Evolutionary conservation across 30 jellyfish, hydroid and myxozoan species (phyloP).

Genomic region (Phacellophora camtschatica): DNA sequence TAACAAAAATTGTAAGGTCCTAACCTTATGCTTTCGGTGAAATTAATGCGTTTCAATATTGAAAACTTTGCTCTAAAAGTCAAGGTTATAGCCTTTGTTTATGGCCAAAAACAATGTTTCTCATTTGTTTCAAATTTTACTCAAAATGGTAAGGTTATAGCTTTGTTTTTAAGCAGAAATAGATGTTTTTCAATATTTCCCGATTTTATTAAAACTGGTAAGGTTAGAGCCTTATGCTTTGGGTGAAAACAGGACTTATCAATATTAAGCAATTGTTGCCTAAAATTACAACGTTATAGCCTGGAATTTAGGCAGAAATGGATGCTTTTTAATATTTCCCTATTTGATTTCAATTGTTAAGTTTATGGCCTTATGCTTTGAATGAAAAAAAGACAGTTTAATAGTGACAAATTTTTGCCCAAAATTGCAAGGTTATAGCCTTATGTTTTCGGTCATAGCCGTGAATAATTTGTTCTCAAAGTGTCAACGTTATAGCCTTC

Average conservation of each 20-base stretch:
- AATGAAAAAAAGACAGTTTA: not conserved
- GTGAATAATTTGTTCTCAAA: too few relatives aligned
- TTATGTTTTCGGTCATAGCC: not conserved
- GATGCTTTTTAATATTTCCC: too few relatives aligned
- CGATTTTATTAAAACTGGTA: not conserved
- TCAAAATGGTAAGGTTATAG: slow-evolving; percentile 21
- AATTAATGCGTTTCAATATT: not conserved
- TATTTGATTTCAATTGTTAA: not conserved
- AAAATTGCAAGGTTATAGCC: slow-evolving; percentile 1
- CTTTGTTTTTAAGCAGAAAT: not conserved
- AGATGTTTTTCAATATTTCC: not conserved
- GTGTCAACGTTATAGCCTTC: too few relatives aligned
- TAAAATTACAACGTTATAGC: too few relatives aligned
- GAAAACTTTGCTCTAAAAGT: not conserved
- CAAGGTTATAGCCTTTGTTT: too few relatives aligned
- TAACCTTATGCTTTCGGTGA: too few relatives aligned
- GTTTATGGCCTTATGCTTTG: slow-evolving; percentile 2
- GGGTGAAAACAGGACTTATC: not conserved
- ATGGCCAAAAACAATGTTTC: too few relatives aligned
- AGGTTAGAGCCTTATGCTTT: not conserved
- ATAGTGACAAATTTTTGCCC: not conserved
- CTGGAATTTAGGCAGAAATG: too few relatives aligned
- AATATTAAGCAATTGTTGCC: too few relatives aligned
- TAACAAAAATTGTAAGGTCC: too few relatives aligned
- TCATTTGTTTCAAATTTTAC: too few relatives aligned